Percentiles rank a stretch among this genome's conserved stretches.
Conservation (phyloP, 2,113 vertebrate genomes). For the Toxotes chatareus region DNA sequence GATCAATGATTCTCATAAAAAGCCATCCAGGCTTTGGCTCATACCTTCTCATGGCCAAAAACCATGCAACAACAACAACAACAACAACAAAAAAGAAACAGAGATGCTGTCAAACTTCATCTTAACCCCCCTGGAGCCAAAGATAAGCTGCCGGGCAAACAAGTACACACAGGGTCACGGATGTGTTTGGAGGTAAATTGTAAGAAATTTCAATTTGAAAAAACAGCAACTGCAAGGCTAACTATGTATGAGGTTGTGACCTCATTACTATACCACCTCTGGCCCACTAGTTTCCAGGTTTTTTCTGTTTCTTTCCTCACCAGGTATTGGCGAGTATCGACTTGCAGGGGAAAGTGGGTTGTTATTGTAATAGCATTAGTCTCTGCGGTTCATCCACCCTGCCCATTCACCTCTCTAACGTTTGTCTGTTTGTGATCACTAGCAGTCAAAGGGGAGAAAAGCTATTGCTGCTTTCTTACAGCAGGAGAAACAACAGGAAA, state of each 20-base stretch:
- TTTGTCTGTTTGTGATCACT: constrained; percentile 30
- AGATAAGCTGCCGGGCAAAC: constrained; percentile 57
- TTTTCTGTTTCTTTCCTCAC: not conserved
- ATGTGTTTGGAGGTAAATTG: constrained; percentile 19
- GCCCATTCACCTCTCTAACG: constrained; percentile 32
- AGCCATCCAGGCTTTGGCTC: constrained; percentile 65
- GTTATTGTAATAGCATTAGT: constrained; percentile 59
- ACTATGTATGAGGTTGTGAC: constrained; percentile 65
- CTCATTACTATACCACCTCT: constrained; percentile 65
- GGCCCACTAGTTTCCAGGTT: constrained; percentile 17
- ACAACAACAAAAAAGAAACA: not conserved
- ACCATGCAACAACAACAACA: not conserved
- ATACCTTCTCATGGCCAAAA: constrained; percentile 48
- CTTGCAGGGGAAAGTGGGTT: constrained; percentile 30
- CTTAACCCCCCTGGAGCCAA: constrained; percentile 53
- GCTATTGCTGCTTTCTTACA: not conserved
- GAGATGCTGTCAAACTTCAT: constrained; percentile 62
- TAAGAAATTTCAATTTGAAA: constrained; percentile 48
- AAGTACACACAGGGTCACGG: constrained; percentile 44
- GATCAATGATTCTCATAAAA: constrained; percentile 81
- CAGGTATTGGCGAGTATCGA: constrained; percentile 63
- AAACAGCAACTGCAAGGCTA: constrained; percentile 36
- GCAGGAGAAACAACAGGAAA: constrained; percentile 31
- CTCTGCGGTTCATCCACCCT: constrained; percentile 41
- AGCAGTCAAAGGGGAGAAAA: not conserved